A percentile compares a stretch with the other conserved stretches of the same genome.
phyloP scores from a whole-genome alignment of 2,113 vertebrate species.

The Muntiacus muntjak region DNA sequence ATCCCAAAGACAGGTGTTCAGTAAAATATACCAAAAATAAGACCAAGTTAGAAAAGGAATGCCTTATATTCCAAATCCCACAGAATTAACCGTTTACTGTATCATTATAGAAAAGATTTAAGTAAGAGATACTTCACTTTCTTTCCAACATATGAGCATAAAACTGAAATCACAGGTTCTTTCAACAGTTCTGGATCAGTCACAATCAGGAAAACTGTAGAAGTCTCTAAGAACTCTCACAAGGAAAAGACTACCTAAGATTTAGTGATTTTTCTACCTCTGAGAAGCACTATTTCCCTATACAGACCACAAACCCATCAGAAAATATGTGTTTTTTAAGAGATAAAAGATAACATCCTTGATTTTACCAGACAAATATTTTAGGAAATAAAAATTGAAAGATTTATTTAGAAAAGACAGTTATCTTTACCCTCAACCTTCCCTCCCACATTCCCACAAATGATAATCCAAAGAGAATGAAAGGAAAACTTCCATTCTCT shows the following conservation, averaged over 20 bases:
- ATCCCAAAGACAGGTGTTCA: constrained; percentile 11
- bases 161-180: neutral
- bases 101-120: neutral
- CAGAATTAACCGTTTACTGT: neutral
- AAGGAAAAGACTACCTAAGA: neutral
- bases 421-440: neutral
- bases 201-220: neutral
- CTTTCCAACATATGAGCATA: neutral
- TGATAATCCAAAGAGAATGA: neutral
- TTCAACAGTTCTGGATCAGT: neutral
- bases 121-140: neutral
- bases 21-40: neutral
- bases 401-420: neutral
- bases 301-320: neutral
- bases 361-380: neutral
- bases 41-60: neutral
- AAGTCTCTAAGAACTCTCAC: neutral
- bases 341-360: neutral
- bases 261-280: neutral
- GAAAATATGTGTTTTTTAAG: neutral
- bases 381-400: constrained; percentile 1
- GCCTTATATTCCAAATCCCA: neutral
- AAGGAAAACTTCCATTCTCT: neutral
- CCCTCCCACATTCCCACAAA: neutral
- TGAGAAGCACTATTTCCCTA: neutral